phyloP scores from a whole-genome alignment of 2,888 invertebrate genomes.

The Pollenia amentaria region DNA sequence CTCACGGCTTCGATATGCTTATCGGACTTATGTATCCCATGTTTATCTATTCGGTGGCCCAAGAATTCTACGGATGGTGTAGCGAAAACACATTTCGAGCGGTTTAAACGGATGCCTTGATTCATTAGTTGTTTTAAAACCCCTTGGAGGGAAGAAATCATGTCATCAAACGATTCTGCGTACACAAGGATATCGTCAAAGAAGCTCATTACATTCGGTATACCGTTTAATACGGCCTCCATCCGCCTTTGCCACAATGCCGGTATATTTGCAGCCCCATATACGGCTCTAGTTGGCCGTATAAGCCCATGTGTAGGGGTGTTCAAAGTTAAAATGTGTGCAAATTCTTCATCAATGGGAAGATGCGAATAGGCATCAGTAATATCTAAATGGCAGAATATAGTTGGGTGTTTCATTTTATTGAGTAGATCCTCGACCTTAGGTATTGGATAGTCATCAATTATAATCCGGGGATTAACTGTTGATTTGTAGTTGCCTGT shows the following conservation, averaged over 20 bases:
- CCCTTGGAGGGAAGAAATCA: background rate
- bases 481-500: conserved; percentile 24
- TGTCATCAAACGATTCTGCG: conserved; percentile 6
- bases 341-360: conserved; percentile 46
- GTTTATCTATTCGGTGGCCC: conserved; percentile 15
- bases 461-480: background rate
- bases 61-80: conserved; percentile 4
- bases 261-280: conserved; percentile 63
- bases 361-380: conserved; percentile 66
- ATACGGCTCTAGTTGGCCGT: conserved; percentile 63
- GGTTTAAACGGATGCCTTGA: conserved; percentile 20
- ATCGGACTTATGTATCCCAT: background rate
- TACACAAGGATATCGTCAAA: conserved; percentile 47
- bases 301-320: conserved; percentile 60
- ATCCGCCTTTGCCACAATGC: conserved; percentile 45
- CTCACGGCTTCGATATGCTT: conserved; percentile 16
- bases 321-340: conserved; percentile 46
- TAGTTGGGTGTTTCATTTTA: conserved; percentile 18
- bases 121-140: conserved; percentile 1
- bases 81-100: conserved; percentile 42
- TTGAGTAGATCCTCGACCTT: conserved; percentile 7
- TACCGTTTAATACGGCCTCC: conserved; percentile 32
- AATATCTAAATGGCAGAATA: conserved; percentile 55
- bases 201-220: conserved; percentile 24
- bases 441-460: conserved; percentile 35